These are phyloP conservation scores for Phenacoccus solenopsis DNA, from an alignment of 1,140 invertebrate genomes.

Conservation along the genomic window DNA sequence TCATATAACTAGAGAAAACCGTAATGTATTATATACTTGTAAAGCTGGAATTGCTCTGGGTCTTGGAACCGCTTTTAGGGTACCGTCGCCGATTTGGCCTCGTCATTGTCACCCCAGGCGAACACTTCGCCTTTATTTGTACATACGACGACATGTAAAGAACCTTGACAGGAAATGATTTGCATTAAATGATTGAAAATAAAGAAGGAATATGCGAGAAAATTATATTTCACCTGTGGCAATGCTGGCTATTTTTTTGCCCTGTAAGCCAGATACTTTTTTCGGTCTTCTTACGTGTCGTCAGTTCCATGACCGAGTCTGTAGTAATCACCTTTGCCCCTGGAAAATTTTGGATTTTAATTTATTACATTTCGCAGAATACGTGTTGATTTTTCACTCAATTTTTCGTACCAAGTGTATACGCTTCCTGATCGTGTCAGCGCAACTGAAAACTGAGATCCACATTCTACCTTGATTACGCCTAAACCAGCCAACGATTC, in stretches of 20 bases:
- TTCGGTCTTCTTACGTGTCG: slow-evolving; percentile 72
- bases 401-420: slow-evolving; percentile 67
- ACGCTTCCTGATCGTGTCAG: slow-evolving; percentile 73
- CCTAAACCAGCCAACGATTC: slow-evolving; percentile 74
- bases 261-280: slow-evolving; percentile 80
- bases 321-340: slow-evolving; percentile 87
- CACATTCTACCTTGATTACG: slow-evolving; percentile 87
- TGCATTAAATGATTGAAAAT: neutral
- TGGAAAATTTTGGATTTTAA: slow-evolving; percentile 28
- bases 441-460: slow-evolving; percentile 88
- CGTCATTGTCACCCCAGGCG: slow-evolving; percentile 93
- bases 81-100: slow-evolving; percentile 92
- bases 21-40: slow-evolving; percentile 39
- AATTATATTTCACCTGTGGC: slow-evolving; percentile 72
- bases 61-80: slow-evolving; percentile 78
- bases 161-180: slow-evolving; percentile 18
- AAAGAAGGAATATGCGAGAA: no score
- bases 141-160: slow-evolving; percentile 70
- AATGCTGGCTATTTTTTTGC: slow-evolving; percentile 84
- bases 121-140: slow-evolving; percentile 90
- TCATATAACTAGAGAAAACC: neutral
- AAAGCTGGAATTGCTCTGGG: slow-evolving; percentile 73
- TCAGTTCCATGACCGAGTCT: slow-evolving; percentile 76
- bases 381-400: neutral
- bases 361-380: neutral